Evolutionary conservation across 2,797 vertebrate genomes (phyloP).

Genomic region (Sardinella longiceps): DNA sequence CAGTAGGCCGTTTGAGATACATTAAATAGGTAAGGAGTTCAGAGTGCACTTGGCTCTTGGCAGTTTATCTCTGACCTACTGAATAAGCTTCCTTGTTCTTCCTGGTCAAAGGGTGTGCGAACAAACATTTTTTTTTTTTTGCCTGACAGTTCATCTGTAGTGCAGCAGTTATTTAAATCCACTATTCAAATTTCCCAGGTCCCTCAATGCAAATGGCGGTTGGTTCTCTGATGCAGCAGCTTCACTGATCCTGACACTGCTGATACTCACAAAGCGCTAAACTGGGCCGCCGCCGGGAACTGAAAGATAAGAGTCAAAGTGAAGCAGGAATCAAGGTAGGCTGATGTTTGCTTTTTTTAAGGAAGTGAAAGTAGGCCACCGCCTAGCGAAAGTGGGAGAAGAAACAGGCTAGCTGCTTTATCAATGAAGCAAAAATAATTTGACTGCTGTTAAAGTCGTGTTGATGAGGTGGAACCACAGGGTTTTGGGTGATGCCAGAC

Average conservation of each 20-base stretch:
- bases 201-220: slow-evolving; percentile 61
- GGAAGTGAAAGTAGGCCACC: slow-evolving; percentile 4
- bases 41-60: slow-evolving; percentile 10
- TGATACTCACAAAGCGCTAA: background rate
- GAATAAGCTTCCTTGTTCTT: slow-evolving; percentile 35
- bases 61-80: background rate
- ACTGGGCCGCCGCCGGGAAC: background rate
- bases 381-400: background rate
- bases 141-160: slow-evolving; percentile 23
- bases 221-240: background rate
- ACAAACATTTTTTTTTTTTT: background rate
- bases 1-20: slow-evolving; percentile 24
- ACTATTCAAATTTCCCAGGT: slow-evolving; percentile 36
- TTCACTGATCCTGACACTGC: slow-evolving; percentile 31
- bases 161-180: slow-evolving; percentile 64
- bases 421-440: background rate
- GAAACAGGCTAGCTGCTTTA: background rate
- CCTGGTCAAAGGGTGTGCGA: slow-evolving; percentile 16
- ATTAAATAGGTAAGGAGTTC: slow-evolving; percentile 33
- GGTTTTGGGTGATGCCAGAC: background rate
- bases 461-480: background rate
- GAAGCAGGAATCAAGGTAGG: slow-evolving; percentile 11
- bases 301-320: background rate
- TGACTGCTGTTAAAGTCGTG: background rate
- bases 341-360: background rate